phyloP scores from a whole-genome alignment of 2,113 vertebrate species.

The Epinephelus lanceolatus region DNA sequence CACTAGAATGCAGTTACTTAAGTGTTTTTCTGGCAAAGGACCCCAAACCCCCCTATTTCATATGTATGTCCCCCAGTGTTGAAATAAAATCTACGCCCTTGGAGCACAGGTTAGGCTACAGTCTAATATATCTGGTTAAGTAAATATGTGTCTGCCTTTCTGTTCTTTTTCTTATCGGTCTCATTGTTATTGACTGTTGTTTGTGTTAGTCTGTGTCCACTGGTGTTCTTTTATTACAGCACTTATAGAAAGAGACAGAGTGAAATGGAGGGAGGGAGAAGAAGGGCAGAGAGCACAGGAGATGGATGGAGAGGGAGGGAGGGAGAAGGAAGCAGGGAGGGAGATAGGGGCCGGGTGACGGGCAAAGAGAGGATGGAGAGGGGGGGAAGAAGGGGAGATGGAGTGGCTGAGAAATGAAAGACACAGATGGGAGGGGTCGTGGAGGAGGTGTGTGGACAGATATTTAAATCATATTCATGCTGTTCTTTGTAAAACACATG shows the following conservation, averaged over 20 bases:
- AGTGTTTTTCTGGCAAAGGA: no score
- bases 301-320: neutral
- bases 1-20: no score
- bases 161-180: no score
- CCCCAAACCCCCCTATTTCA: no score
- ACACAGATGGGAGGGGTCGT: neutral
- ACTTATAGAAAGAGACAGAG: neutral
- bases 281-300: neutral
- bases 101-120: no score
- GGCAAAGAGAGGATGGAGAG: neutral
- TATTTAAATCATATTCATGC: slow-evolving; percentile 3
- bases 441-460: neutral
- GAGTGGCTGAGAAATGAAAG: neutral
- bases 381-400: neutral
- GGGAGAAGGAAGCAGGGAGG: neutral
- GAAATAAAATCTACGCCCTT: no score
- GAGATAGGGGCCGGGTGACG: neutral
- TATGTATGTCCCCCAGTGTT: no score
- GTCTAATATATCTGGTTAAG: no score
- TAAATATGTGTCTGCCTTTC: no score
- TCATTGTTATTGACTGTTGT: no score
- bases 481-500: neutral
- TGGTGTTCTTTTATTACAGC: neutral
- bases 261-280: neutral
- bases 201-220: neutral